Conservation (phyloP, 1,140 invertebrate species). For the Formica exsecta region DNA sequence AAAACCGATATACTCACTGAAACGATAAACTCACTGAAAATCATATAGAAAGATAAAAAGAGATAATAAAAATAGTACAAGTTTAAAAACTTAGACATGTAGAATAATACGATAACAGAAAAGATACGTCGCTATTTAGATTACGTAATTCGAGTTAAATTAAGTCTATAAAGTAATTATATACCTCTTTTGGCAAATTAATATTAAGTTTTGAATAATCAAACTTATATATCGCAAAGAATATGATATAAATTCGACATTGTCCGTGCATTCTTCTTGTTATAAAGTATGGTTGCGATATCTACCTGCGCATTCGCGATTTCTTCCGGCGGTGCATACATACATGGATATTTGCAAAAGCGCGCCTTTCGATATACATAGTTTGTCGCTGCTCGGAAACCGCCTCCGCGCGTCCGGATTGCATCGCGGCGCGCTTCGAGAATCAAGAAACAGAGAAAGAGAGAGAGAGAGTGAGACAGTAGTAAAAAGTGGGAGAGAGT, state of each 20-base stretch:
- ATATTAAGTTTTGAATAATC: neutral
- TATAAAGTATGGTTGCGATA: neutral
- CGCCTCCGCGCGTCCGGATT: conserved; percentile 70
- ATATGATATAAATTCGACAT: neutral
- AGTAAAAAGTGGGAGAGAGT: conserved; percentile 56
- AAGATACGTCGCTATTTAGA: no score
- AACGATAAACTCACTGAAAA: no score
- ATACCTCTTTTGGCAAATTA: neutral
- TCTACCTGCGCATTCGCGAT: conserved; percentile 1
- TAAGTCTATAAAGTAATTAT: neutral
- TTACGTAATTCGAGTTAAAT: no score
- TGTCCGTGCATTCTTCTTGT: neutral
- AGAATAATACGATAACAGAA: no score
- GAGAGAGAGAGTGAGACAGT: conserved; percentile 34
- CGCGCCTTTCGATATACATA: conserved; percentile 58
- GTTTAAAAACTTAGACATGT: no score
- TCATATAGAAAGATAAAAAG: no score
- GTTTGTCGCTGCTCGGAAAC: conserved; percentile 72
- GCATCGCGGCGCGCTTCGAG: conserved; percentile 66
- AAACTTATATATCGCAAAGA: neutral
- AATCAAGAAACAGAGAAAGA: conserved; percentile 24
- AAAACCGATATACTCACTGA: no score
- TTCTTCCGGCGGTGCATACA: neutral
- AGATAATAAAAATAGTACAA: no score
- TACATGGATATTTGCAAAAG: conserved; percentile 57